Conservation (phyloP, 1,140 invertebrate species). For the Bombus huntii region DNA sequence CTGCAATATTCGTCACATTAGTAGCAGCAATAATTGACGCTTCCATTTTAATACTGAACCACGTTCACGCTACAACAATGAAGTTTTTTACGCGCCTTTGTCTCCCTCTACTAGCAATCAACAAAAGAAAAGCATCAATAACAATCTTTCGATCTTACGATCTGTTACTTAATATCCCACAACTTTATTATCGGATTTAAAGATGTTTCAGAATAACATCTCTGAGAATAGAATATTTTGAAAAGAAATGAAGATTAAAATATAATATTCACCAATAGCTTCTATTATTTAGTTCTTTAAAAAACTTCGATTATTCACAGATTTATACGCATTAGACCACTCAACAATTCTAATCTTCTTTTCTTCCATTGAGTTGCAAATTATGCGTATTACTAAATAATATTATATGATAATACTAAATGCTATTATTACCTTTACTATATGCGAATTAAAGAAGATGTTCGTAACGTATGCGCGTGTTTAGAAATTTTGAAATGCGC, state of each 20-base stretch:
- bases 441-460: too few relatives aligned
- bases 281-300: background rate
- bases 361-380: too few relatives aligned
- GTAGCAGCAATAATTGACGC: background rate
- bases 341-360: too few relatives aligned
- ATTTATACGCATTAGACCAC: background rate
- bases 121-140: background rate
- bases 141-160: background rate
- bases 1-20: slow-evolving; percentile 43
- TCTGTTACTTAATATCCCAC: background rate
- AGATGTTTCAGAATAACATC: background rate
- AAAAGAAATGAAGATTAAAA: background rate
- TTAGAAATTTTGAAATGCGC: too few relatives aligned
- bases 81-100: background rate
- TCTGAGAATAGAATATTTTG: background rate
- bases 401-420: too few relatives aligned
- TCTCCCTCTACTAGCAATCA: background rate
- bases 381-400: too few relatives aligned
- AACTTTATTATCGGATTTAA: background rate
- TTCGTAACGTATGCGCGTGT: too few relatives aligned
- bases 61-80: background rate
- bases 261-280: background rate
- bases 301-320: background rate
- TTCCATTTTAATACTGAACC: background rate
- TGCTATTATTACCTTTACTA: too few relatives aligned